Evolutionary conservation across 2,797 vertebrate genomes (phyloP), one percentile per base, ranked within the genome.

Genomic region (Eospalax fontanierii): DNA sequence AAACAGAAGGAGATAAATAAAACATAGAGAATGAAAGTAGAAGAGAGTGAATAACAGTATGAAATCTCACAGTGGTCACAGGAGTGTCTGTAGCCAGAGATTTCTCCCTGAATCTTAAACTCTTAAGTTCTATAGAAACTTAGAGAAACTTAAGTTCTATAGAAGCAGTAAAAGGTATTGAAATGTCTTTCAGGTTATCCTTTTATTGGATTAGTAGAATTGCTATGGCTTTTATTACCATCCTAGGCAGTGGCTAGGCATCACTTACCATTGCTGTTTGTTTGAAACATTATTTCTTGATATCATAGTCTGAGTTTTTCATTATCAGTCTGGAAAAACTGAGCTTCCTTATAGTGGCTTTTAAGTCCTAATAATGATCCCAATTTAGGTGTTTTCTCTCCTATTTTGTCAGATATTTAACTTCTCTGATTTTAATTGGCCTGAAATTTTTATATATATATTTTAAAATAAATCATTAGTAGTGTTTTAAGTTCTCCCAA

Each of bases 401-500:
- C 43, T 57, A 21, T 79, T 54, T 81, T 66, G 21, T 71, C 35
- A 73, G 1, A 38, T 59, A n/a, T 80, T 92, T 89, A 89, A 89
- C 61, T 43, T 94, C 28, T 89, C 11, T 30, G 84, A 85, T 70
- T 78, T 93, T 91, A 57, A 19, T 68, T 90, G 54, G 61, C 50
- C 14, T 90, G 54, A 76, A 86, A 26, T 85, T 80, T 93, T n/a
- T n/a, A n/a, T 16, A 6, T 95, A 24, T 80, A 63, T 91, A 11
- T 70, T 84, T 65, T 9, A 63, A 21, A 26, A 61, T 74, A 57
- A 19, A 61, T 43, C 43, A 86, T 38, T 40, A 16, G 38, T 43
- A 90, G 22, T 85, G 18, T 74, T 95, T 90, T 90, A 9, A 21
- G 43, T 70, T 91, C 65, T 82, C 88, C 3, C 11, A 94, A 33